A percentile compares a stretch with the other conserved stretches of the same genome.
Evolutionary conservation across 2,888 invertebrate genomes (phyloP).

Genomic region (Rhagophthalmus giganteus): DNA sequence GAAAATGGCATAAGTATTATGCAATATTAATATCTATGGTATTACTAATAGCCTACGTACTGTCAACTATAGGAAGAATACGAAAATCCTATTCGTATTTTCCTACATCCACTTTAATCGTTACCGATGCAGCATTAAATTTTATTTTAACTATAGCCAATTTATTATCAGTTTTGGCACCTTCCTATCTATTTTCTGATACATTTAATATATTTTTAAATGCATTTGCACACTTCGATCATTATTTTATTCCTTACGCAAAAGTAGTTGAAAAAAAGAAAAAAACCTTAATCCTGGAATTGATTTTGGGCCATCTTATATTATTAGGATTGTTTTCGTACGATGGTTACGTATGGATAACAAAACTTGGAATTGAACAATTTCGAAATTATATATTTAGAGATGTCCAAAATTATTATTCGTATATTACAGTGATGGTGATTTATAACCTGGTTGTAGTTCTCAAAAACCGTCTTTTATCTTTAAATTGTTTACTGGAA

Average conservation of each 20-base stretch:
- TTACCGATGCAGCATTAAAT: not conserved
- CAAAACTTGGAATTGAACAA: not conserved
- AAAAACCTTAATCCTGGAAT: not conserved
- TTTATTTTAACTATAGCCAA: constrained; percentile 1
- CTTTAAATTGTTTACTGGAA: not conserved
- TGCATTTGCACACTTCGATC: not conserved
- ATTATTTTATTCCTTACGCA: not conserved
- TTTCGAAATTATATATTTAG: constrained; percentile 9
- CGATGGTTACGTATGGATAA: constrained; percentile 12
- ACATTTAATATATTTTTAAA: not conserved
- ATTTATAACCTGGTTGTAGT: constrained; percentile 4
- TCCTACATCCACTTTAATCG: not conserved
- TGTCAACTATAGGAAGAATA: constrained; percentile 3
- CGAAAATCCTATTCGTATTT: constrained; percentile 1
- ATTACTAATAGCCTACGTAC: not conserved
- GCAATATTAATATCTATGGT: not conserved
- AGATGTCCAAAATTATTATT: constrained; percentile 3
- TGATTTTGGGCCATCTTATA: not conserved
- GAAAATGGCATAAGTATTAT: not conserved
- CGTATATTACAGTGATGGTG: constrained; percentile 5
- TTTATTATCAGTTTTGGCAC: not conserved
- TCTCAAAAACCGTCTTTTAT: not conserved
- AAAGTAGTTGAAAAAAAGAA: not conserved
- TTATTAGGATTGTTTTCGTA: not conserved
- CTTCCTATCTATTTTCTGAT: not conserved